phyloP scores from a whole-genome alignment of 2,113 vertebrate species.

The Pterophyllum scalare region DNA sequence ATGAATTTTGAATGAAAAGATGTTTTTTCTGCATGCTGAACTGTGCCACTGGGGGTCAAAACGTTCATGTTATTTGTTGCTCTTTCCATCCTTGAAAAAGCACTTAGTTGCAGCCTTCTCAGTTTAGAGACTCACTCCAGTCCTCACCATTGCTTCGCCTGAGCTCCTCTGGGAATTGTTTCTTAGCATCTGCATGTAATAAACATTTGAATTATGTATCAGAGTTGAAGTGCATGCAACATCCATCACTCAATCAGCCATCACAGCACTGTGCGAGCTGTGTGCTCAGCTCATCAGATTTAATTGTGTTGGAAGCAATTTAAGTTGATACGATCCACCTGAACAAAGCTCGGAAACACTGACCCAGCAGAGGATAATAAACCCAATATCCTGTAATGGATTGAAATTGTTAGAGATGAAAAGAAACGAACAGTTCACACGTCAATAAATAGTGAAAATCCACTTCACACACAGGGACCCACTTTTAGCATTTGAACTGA shows the following conservation, averaged over 20 bases:
- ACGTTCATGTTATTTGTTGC: not conserved
- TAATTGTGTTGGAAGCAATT: conserved; percentile 28
- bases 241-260: conserved; percentile 34
- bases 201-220: conserved; percentile 63
- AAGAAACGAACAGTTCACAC: not conserved
- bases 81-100: not conserved
- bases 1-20: conserved; percentile 22
- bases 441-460: not conserved
- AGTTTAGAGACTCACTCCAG: not conserved
- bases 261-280: not conserved
- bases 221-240: conserved; percentile 26
- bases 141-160: not conserved
- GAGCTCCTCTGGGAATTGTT: conserved; percentile 12
- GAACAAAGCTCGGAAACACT: conserved; percentile 21
- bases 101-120: not conserved
- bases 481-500: not conserved
- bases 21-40: not conserved
- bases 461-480: too few relatives aligned
- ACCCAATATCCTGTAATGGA: not conserved
- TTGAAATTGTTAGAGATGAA: not conserved
- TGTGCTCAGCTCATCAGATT: conserved; percentile 29
- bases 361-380: not conserved
- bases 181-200: conserved; percentile 24
- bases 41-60: not conserved
- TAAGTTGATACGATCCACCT: conserved; percentile 29